These are phyloP conservation scores for Ceratitis capitata DNA, from an alignment of 1,140 invertebrate species.

Conservation along the genomic window DNA sequence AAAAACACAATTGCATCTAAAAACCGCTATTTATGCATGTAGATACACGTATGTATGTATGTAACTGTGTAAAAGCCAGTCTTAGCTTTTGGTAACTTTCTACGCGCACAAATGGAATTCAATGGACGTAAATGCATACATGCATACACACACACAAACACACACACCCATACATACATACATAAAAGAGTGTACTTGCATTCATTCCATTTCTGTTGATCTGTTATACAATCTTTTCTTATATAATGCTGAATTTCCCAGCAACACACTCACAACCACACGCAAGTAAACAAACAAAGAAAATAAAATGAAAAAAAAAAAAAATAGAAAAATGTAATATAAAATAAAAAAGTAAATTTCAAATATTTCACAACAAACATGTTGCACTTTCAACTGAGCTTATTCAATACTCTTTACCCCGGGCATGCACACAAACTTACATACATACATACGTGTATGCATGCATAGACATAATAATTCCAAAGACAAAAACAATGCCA, in stretches of 20 bases:
- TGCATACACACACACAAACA: neutral
- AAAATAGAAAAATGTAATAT: neutral
- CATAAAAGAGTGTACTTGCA: no score
- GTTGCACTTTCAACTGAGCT: neutral
- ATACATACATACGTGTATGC: no score
- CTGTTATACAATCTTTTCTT: slow-evolving; percentile 1
- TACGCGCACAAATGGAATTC: neutral
- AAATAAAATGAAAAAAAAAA: neutral
- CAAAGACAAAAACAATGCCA: neutral
- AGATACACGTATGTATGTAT: neutral
- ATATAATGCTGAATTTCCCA: neutral
- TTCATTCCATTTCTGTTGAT: neutral
- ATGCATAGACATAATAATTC: neutral
- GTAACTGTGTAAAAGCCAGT: neutral
- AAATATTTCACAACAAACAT: no score
- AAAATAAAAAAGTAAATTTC: no score
- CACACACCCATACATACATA: neutral
- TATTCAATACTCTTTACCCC: neutral
- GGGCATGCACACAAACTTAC: no score
- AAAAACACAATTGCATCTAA: no score
- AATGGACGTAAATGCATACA: neutral
- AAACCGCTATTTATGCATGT: no score
- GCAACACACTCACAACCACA: neutral
- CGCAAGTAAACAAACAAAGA: neutral
- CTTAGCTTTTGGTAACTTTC: neutral